Percentiles rank a stretch among this genome's conserved stretches.
phyloP scores from a whole-genome alignment of 2,113 vertebrate species.

The Eidolon helvum region DNA sequence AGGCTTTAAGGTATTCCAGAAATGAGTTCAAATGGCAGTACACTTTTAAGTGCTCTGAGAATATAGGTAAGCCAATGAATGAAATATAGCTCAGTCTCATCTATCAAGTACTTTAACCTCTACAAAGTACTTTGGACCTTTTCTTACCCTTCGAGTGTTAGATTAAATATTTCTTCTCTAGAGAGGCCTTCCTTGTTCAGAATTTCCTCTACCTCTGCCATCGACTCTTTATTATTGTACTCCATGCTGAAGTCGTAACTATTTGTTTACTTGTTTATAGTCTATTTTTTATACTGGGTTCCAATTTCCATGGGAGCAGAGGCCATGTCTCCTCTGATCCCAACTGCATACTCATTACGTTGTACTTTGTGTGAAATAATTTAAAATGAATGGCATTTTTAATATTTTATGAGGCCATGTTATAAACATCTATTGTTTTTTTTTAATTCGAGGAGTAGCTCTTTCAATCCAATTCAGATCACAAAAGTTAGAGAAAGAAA shows the following conservation, averaged over 20 bases:
- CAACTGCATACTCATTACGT: neutral
- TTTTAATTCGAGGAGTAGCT: neutral
- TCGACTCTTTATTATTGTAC: neutral
- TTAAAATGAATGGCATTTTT: neutral
- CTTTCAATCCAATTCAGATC: neutral
- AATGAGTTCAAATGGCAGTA: neutral
- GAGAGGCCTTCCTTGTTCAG: neutral
- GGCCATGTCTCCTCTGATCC: slow-evolving; percentile 9
- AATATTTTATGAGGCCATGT: slow-evolving; percentile 35
- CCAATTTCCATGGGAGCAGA: neutral
- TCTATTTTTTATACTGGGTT: neutral
- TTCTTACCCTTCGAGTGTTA: slow-evolving; percentile 4
- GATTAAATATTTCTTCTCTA: slow-evolving; percentile 27
- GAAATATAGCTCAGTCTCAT: neutral
- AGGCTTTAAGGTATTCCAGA: neutral
- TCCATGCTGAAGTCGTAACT: neutral
- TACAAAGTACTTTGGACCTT: neutral
- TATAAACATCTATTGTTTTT: neutral
- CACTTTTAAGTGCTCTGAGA: neutral
- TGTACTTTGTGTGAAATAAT: neutral
- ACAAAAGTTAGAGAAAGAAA: neutral
- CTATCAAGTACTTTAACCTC: neutral
- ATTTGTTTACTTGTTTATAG: slow-evolving; percentile 7
- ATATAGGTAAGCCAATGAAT: neutral
- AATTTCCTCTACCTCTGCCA: neutral